Evolutionary conservation across 2,797 vertebrate species (phyloP).

Genomic region (Esox lucius): DNA sequence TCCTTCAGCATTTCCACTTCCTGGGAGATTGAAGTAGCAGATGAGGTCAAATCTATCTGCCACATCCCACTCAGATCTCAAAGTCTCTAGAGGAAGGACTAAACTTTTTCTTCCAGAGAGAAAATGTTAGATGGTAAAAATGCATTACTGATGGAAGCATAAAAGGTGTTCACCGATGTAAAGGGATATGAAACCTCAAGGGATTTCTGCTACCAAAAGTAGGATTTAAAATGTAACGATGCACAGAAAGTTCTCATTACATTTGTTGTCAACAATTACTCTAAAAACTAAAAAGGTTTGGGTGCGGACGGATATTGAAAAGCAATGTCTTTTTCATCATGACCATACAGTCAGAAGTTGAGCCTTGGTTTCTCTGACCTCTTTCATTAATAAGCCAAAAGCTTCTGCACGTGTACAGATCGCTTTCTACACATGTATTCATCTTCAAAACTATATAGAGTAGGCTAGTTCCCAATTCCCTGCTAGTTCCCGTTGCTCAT

Average conservation of each 20-base stretch:
- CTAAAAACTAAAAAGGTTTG: background rate
- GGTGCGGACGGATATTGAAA: background rate
- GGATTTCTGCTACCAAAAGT: background rate
- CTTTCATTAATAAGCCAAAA: too few relatives aligned
- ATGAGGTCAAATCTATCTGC: slow-evolving; percentile 22
- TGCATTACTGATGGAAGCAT: slow-evolving; percentile 14
- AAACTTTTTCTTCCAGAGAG: background rate
- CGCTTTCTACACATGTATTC: too few relatives aligned
- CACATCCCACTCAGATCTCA: background rate
- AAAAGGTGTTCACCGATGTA: slow-evolving; percentile 5
- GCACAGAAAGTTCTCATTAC: slow-evolving; percentile 48
- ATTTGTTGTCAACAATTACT: slow-evolving; percentile 2
- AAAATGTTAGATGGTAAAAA: slow-evolving; percentile 2
- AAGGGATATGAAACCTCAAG: slow-evolving; percentile 31
- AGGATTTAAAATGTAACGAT: background rate
- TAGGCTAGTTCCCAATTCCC: too few relatives aligned
- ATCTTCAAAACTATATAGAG: too few relatives aligned
- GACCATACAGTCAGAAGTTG: slow-evolving; percentile 30
- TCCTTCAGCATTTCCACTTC: slow-evolving; percentile 7
- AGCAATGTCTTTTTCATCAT: background rate
- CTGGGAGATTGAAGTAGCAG: background rate
- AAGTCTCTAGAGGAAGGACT: background rate
- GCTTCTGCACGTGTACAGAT: too few relatives aligned
- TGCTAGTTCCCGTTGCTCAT: too few relatives aligned
- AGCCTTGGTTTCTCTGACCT: too few relatives aligned